Conservation (phyloP, 2,888 invertebrate genomes). For the Metellina segmentata region DNA sequence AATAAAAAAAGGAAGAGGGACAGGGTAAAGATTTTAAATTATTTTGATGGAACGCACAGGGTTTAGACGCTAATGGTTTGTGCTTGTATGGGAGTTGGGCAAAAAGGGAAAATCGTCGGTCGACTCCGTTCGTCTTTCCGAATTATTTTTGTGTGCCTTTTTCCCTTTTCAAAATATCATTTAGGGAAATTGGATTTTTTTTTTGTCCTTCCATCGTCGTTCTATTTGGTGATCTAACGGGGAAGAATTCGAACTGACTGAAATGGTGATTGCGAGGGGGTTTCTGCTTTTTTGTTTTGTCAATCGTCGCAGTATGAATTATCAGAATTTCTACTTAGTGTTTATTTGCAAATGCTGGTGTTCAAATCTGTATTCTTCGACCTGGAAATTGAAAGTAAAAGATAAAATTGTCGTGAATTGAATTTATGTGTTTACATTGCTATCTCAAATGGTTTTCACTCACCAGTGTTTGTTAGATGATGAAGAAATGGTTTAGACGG, state of each 20-base stretch:
- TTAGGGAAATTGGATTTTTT: conserved; percentile 67
- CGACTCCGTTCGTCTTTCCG: conserved; percentile 52
- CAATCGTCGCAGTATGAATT: no score
- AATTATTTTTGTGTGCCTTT: background rate
- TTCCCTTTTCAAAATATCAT: conserved; percentile 61
- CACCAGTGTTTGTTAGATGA: no score
- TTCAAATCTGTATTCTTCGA: no score
- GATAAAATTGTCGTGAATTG: no score
- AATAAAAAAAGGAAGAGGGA: conserved; percentile 36
- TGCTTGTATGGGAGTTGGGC: background rate
- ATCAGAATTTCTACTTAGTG: no score
- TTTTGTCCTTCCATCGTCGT: background rate
- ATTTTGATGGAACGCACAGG: conserved; percentile 62
- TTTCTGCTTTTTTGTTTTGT: no score
- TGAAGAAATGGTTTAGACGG: no score
- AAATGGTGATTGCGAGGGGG: no score
- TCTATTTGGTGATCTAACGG: conserved; percentile 4
- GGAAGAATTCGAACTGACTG: background rate
- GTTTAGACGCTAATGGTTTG: conserved; percentile 64
- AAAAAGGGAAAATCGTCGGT: conserved; percentile 39
- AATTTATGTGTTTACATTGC: no score
- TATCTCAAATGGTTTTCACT: no score
- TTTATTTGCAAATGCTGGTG: no score
- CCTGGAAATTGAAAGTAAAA: no score
- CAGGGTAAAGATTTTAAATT: conserved; percentile 61